Conservation (phyloP, 2,888 invertebrate species). For the Amitus sp. region DNA sequence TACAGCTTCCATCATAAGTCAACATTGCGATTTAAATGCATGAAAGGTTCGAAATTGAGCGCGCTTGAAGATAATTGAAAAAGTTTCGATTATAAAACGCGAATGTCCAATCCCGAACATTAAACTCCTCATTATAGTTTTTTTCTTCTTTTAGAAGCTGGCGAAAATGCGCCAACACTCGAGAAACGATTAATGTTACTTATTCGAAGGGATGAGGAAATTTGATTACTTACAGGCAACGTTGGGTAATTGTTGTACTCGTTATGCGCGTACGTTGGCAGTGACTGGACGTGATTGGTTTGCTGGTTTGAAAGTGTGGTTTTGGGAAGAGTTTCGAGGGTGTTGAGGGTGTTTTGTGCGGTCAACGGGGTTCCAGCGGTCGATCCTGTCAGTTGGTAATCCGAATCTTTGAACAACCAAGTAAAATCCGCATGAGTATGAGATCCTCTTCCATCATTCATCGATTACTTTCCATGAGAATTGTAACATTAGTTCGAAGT, state of each 20-base stretch:
- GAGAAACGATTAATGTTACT: too few species aligned
- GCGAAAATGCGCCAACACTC: too few species aligned
- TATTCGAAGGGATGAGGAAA: not conserved
- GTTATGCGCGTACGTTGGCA: conserved; percentile 56
- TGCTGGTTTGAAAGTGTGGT: conserved; percentile 57
- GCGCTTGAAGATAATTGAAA: not conserved
- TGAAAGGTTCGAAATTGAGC: not conserved
- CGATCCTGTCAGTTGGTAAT: conserved; percentile 76
- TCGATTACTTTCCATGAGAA: too few species aligned
- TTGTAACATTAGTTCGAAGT: too few species aligned
- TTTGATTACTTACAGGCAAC: conserved; percentile 61
- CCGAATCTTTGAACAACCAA: conserved; percentile 70
- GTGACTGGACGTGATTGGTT: conserved; percentile 59
- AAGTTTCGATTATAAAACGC: not conserved
- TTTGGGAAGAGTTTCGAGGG: conserved; percentile 59
- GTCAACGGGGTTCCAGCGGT: conserved; percentile 75
- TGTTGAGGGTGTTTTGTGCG: conserved; percentile 62
- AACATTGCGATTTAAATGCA: not conserved
- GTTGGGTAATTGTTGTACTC: conserved; percentile 64
- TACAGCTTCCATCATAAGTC: not conserved
- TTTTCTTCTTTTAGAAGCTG: too few species aligned
- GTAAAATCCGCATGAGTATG: conserved; percentile 35
- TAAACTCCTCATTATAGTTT: too few species aligned
- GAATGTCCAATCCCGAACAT: too few species aligned
- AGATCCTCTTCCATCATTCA: too few species aligned